A percentile compares a stretch with the other conserved stretches of the same genome.
Evolutionary conservation across 2,888 invertebrate species (phyloP).

Genomic region (Pristionchus fissidentatus): DNA sequence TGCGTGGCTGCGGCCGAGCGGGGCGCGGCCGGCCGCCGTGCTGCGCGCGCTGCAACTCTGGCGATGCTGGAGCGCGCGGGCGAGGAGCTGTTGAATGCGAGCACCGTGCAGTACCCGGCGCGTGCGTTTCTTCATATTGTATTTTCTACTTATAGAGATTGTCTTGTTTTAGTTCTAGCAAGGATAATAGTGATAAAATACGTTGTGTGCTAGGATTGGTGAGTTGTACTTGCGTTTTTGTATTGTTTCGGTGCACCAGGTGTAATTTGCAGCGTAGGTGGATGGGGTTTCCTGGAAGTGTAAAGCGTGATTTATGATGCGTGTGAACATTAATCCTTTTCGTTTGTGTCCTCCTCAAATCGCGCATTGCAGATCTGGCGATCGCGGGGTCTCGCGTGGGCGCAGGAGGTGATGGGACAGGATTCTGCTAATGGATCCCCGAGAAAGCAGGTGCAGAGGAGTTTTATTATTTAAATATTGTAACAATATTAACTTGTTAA

Average conservation of each 20-base stretch:
- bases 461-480: too few species aligned
- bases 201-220: not conserved
- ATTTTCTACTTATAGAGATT: not conserved
- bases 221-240: not conserved
- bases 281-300: not conserved
- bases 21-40: not conserved
- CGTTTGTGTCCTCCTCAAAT: not conserved
- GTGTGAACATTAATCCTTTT: not conserved
- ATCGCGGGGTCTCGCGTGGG: conserved; percentile 56
- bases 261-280: not conserved
- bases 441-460: not conserved
- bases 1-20: not conserved
- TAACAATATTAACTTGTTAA: conserved; percentile 43
- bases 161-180: too few species aligned
- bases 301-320: too few species aligned
- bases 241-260: not conserved
- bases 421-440: not conserved
- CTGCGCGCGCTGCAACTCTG: conserved; percentile 51
- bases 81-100: conserved; percentile 72
- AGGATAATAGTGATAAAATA: not conserved
- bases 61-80: conserved; percentile 65
- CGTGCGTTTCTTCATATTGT: conserved; percentile 56
- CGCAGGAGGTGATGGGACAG: conserved; percentile 48
- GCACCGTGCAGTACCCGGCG: conserved; percentile 70
- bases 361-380: conserved; percentile 57